Evolutionary conservation across 2,113 vertebrate genomes (phyloP).

Genomic region (Halichoerus grypus): DNA sequence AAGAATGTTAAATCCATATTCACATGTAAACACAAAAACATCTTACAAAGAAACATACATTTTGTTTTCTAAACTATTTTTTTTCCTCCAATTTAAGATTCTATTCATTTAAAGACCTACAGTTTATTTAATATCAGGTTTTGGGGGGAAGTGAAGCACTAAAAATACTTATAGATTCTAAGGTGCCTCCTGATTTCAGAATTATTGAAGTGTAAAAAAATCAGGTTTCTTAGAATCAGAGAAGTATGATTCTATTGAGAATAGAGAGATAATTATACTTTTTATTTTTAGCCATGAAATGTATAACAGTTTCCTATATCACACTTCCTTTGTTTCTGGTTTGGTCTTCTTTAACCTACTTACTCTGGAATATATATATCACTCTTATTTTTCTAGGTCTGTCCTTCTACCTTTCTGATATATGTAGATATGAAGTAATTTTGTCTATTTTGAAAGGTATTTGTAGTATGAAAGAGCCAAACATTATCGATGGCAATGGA

Average conservation of each 20-base stretch:
- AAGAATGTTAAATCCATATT: not conserved
- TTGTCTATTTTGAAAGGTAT: not conserved
- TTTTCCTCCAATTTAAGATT: not conserved
- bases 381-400: not conserved
- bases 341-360: slow-evolving; percentile 10
- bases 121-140: slow-evolving; percentile 31
- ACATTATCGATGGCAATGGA: not conserved
- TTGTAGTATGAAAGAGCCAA: not conserved
- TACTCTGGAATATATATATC: not conserved
- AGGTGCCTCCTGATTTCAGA: slow-evolving; percentile 36
- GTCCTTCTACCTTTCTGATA: not conserved
- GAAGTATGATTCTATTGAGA: not conserved
- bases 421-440: not conserved
- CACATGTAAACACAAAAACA: not conserved
- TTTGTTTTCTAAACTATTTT: slow-evolving; percentile 31
- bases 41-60: not conserved
- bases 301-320: not conserved
- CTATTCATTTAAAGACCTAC: not conserved
- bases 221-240: slow-evolving; percentile 43
- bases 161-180: slow-evolving; percentile 31
- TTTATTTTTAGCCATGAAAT: slow-evolving; percentile 2
- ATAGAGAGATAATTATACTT: not conserved
- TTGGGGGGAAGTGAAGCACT: not conserved
- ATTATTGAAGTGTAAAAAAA: slow-evolving; percentile 15
- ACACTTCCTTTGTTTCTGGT: not conserved